Evolutionary conservation across 2,888 invertebrate genomes (phyloP), one percentile per base, ranked within the genome.

Genomic region (Heliothis peltigera): DNA sequence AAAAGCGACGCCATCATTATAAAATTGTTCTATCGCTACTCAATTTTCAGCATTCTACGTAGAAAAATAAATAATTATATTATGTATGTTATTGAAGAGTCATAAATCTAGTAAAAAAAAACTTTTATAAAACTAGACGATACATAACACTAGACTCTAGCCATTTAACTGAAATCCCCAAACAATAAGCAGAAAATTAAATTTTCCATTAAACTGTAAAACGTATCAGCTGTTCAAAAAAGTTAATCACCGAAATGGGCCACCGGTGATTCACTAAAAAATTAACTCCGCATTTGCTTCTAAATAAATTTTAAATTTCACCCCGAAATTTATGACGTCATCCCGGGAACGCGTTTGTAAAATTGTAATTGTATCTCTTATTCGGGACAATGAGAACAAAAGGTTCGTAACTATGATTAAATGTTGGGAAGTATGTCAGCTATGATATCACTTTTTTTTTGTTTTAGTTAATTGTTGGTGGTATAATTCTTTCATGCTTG

Each of bases 241-340:
- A 86, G 81, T 84, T 87, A 86, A 86, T 87, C 86, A 86, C 81
- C 77, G 70, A 87, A 90, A 90, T 89, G 86, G 87, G 87, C 83
- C 89, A 89, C 87, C 78, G 86, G 88, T 87, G 90, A 87, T 87
- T 87, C 85, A 84, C 89, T 89, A 89, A 89, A 91, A 91, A 92
- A 91, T 88, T 87, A 86, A 86, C 86, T 84, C 85, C 85, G 84
- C 90, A 91, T 90, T 89, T 91, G 89, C 85, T 86, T 88, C 85
- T 87, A 88, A 90, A 92, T 92, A 92, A 91, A 91, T 92, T 91
- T 90, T 86, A 88, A 88, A 92, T 91, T 81, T 90, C 82, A 84
- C 87, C 84, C 76, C 73, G 68, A 89, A 89, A 93, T 92, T 91
- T 92, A 92, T 84, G 86, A 73, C 74, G 77, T 80, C 84, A 84